These are phyloP conservation scores for Myxocyprinus asiaticus DNA, from an alignment of 2,113 vertebrate genomes.

Conservation along the genomic window DNA sequence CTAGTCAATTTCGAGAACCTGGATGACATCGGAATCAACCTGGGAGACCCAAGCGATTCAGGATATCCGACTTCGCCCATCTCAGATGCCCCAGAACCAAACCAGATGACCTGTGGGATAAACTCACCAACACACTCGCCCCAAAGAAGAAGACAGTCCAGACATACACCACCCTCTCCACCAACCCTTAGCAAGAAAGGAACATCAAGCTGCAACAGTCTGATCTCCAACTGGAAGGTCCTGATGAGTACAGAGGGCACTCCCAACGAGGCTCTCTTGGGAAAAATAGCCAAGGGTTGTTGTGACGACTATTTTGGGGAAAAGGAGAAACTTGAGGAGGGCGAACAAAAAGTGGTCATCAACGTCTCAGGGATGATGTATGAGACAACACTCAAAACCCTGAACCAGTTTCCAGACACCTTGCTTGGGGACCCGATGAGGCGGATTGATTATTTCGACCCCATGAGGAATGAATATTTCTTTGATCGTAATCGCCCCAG, in stretches of 20 bases:
- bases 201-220: constrained; percentile 78
- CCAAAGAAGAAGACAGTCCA: constrained; percentile 55
- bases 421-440: constrained; percentile 88
- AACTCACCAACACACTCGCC: constrained; percentile 56
- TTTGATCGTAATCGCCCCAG: constrained; percentile 96
- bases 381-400: constrained; percentile 90
- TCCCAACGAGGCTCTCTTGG: constrained; percentile 84
- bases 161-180: constrained; percentile 63
- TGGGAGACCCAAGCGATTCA: constrained; percentile 81
- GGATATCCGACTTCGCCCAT: constrained; percentile 78
- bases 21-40: constrained; percentile 82
- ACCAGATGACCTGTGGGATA: too few relatives aligned
- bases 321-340: constrained; percentile 79
- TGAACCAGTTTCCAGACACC: constrained; percentile 90
- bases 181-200: constrained; percentile 73
- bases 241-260: constrained; percentile 80
- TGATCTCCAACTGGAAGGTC: constrained; percentile 85
- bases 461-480: constrained; percentile 96
- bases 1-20: constrained; percentile 90
- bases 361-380: constrained; percentile 93
- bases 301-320: constrained; percentile 80
- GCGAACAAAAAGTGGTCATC: constrained; percentile 89
- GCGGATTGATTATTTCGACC: constrained; percentile 91
- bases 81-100: constrained; percentile 67
- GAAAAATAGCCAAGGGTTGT: constrained; percentile 79